Conservation (phyloP, 30 jellyfish, hydroid and myxozoan species). For the Cassiopea andromeda region DNA sequence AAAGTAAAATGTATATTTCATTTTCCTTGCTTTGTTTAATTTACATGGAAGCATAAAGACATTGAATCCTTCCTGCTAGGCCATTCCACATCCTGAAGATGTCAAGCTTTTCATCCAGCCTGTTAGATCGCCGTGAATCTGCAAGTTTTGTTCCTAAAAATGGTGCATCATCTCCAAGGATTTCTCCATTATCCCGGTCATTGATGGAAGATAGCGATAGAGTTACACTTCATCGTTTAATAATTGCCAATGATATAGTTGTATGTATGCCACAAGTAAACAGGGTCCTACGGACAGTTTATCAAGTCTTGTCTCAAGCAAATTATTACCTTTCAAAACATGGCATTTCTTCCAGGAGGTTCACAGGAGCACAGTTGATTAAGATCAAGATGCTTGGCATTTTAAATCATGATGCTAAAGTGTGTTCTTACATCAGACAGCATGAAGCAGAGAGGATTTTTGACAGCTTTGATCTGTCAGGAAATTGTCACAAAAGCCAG, state of each 20-base stretch:
- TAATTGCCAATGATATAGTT: constrained; percentile 83
- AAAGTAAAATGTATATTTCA: too few relatives aligned
- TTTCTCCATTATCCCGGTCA: constrained; percentile 36
- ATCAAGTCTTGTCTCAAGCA: constrained; percentile 98
- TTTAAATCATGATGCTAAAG: constrained; percentile 96
- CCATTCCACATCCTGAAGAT: background rate
- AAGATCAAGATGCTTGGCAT: constrained; percentile 96
- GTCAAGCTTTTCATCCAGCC: constrained; percentile 39
- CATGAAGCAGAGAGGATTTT: constrained; percentile 96
- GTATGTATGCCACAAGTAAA: constrained; percentile 99
- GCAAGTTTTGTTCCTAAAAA: constrained; percentile 51
- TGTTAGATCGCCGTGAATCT: constrained; percentile 18
- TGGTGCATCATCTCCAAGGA: constrained; percentile 50
- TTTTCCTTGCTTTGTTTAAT: background rate
- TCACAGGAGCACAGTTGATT: constrained; percentile 96
- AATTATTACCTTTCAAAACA: constrained; percentile 95
- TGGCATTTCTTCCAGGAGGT: constrained; percentile 95
- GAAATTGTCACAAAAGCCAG: constrained; percentile 86
- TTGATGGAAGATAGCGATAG: constrained; percentile 53
- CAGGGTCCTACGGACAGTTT: constrained; percentile 90
- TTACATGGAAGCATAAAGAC: background rate
- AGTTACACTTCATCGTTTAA: constrained; percentile 87
- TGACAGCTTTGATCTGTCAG: constrained; percentile 95
- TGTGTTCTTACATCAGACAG: constrained; percentile 92
- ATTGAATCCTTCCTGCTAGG: background rate